These are phyloP conservation scores for Zaprionus tsacasi DNA, from an alignment of 1,140 invertebrate genomes.

Conservation along the genomic window DNA sequence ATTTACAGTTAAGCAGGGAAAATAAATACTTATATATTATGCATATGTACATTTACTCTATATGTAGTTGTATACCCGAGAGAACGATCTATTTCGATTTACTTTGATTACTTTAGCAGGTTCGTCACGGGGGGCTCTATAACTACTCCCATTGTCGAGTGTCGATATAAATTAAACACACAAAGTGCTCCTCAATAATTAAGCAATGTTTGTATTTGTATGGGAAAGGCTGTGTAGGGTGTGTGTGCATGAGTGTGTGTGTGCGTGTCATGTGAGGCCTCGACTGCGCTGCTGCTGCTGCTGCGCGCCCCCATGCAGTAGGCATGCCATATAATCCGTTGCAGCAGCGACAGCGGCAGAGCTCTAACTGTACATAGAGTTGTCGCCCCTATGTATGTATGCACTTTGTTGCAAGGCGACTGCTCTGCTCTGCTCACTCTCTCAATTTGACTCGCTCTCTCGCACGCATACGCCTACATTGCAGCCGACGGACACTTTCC, in stretches of 20 bases:
- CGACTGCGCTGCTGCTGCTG: background rate
- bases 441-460: background rate
- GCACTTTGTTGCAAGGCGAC: slow-evolving; percentile 53
- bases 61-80: slow-evolving; percentile 32
- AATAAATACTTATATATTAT: slow-evolving; percentile 17
- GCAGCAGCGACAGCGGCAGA: slow-evolving; percentile 25
- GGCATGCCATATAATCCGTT: slow-evolving; percentile 49
- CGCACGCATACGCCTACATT: slow-evolving; percentile 53
- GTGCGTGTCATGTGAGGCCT: slow-evolving; percentile 1
- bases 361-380: slow-evolving; percentile 41
- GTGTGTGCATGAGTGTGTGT: slow-evolving; percentile 12
- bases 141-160: slow-evolving; percentile 24
- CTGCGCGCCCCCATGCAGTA: slow-evolving; percentile 22
- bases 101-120: slow-evolving; percentile 65
- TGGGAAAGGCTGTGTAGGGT: slow-evolving; percentile 26
- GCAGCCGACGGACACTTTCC: slow-evolving; percentile 57
- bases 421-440: background rate
- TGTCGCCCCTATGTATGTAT: slow-evolving; percentile 23
- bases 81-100: slow-evolving; percentile 64
- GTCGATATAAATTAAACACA: slow-evolving; percentile 47
- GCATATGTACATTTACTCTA: slow-evolving; percentile 14
- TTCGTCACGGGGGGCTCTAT: slow-evolving; percentile 30
- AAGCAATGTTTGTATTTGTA: slow-evolving; percentile 52
- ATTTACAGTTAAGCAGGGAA: slow-evolving; percentile 44
- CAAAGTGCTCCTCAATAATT: slow-evolving; percentile 52